Conservation (phyloP, 2,888 invertebrate species). For the Carcina quercana region DNA sequence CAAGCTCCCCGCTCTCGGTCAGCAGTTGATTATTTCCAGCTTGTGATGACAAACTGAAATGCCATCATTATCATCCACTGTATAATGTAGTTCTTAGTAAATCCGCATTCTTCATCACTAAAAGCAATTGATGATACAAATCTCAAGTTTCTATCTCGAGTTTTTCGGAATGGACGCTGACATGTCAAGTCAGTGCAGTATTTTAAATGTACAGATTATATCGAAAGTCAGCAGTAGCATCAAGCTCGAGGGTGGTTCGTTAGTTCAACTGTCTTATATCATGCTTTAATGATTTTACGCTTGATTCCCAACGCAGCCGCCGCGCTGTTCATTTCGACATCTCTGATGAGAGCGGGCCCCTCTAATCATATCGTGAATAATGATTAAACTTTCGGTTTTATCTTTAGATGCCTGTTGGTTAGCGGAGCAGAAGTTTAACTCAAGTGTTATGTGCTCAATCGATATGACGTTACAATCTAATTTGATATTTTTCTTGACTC, state of each 20-base stretch:
- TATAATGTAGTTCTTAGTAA: too few species aligned
- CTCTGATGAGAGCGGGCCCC: slow-evolving; percentile 31
- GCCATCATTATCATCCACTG: too few species aligned
- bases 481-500: slow-evolving; percentile 39
- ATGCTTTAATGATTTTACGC: slow-evolving; percentile 58
- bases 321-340: slow-evolving; percentile 30
- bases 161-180: too few species aligned
- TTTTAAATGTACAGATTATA: too few species aligned
- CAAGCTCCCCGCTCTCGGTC: too few species aligned
- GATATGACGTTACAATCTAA: slow-evolving; percentile 38
- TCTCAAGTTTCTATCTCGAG: too few species aligned
- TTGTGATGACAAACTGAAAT: too few species aligned
- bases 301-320: slow-evolving; percentile 46
- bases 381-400: slow-evolving; percentile 56
- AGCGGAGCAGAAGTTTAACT: slow-evolving; percentile 42
- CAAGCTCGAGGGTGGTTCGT: slow-evolving; percentile 40
- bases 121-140: too few species aligned
- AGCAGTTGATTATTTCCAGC: too few species aligned
- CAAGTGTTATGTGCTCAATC: slow-evolving; percentile 43
- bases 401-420: slow-evolving; percentile 45
- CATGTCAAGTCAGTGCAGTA: too few species aligned
- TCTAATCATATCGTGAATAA: slow-evolving; percentile 52
- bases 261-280: slow-evolving; percentile 55
- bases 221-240: slow-evolving; percentile 31
- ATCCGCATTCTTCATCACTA: too few species aligned